Percentiles rank a stretch among this genome's conserved stretches.
These are phyloP conservation scores for Chalcis sispes DNA, from an alignment of 2,888 invertebrate genomes.

Conservation along the genomic window DNA sequence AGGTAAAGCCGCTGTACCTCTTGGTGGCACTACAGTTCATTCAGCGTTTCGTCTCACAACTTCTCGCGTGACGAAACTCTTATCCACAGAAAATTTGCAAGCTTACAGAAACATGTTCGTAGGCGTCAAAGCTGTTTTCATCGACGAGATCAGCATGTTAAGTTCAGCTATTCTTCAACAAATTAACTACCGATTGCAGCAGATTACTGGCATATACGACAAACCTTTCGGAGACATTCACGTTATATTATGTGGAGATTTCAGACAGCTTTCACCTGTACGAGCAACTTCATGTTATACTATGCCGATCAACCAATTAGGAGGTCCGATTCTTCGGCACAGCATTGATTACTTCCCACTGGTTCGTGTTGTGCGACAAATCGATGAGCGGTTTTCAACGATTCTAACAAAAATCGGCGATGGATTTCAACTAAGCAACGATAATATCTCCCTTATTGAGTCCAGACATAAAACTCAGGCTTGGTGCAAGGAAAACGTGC, in stretches of 20 bases:
- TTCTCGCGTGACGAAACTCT: conserved; percentile 67
- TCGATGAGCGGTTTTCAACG: conserved; percentile 65
- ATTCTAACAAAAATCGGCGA: conserved; percentile 67
- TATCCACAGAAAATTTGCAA: conserved; percentile 69
- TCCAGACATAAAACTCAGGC: too few species aligned
- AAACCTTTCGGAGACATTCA: conserved; percentile 69
- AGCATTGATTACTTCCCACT: conserved; percentile 66
- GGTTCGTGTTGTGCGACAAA: conserved; percentile 68
- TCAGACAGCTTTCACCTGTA: conserved; percentile 70
- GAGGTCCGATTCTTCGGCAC: conserved; percentile 66
- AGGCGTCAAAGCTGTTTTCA: conserved; percentile 65
- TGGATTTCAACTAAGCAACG: too few species aligned
- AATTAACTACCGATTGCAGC: conserved; percentile 66
- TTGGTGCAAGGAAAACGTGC: too few species aligned
- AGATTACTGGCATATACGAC: conserved; percentile 68
- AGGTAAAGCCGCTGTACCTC: conserved; percentile 65
- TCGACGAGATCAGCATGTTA: conserved; percentile 71
- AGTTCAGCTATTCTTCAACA: conserved; percentile 64
- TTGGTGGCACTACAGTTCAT: conserved; percentile 65
- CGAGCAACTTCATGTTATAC: conserved; percentile 65
- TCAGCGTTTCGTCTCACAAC: conserved; percentile 61
- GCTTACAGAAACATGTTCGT: conserved; percentile 62
- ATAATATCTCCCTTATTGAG: too few species aligned
- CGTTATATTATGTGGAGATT: conserved; percentile 70
- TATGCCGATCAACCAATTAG: conserved; percentile 60